Percentiles rank a stretch among this genome's conserved stretches.
phyloP scores from a whole-genome alignment of 2,113 vertebrate genomes.

The Helogale parvula region DNA sequence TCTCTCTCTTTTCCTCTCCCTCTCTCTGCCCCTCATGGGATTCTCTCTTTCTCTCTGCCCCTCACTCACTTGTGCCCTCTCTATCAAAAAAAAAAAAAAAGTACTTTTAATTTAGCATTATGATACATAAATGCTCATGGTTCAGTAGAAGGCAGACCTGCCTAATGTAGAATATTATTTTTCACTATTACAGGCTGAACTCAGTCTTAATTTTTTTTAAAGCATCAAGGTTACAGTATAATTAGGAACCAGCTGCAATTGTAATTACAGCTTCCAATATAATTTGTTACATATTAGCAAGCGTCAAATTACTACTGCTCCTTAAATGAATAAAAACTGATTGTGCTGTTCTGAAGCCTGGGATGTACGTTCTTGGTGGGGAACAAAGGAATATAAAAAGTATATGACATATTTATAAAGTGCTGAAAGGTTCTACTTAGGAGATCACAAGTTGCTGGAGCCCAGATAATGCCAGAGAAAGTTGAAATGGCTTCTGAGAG shows the following conservation, averaged over 20 bases:
- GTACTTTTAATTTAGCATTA: background rate
- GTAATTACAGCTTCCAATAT: constrained; percentile 74
- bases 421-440: constrained; percentile 74
- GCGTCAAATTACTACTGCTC: constrained; percentile 74
- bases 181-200: constrained; percentile 59
- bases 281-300: constrained; percentile 80
- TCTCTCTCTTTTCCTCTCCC: too few relatives aligned
- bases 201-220: constrained; percentile 63
- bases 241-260: constrained; percentile 76
- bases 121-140: background rate
- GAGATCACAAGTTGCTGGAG: constrained; percentile 62
- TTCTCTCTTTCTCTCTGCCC: too few relatives aligned
- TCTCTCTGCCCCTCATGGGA: too few relatives aligned
- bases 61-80: too few relatives aligned
- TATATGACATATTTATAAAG: constrained; percentile 73
- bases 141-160: constrained; percentile 36
- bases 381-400: constrained; percentile 73
- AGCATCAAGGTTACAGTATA: constrained; percentile 74
- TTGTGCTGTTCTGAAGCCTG: constrained; percentile 57
- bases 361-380: constrained; percentile 55
- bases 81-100: background rate
- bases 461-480: constrained; percentile 62
- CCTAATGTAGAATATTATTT: constrained; percentile 42
- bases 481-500: constrained; percentile 51
- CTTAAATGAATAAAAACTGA: constrained; percentile 78